Base-by-base conservation (phyloP, 2,888 invertebrate species). In the Cephus pygmeus region DNA sequence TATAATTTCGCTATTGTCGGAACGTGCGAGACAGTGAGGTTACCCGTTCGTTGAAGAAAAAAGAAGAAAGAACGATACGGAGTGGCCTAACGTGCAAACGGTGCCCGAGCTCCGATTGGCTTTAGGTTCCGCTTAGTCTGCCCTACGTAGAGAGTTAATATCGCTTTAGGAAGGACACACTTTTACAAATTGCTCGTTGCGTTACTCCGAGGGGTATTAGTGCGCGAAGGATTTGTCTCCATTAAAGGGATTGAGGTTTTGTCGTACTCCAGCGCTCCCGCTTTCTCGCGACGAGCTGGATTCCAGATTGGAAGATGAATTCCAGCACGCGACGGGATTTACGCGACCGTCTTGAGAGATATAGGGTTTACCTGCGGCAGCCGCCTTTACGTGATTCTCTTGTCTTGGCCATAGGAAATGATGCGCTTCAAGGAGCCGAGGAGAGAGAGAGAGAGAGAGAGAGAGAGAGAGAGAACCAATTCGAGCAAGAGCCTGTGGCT, bases 201-300 rank as follows among this genome's bases (percentile, higher is more conserved):
- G 80, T 77, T 23, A 23, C 23, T 56, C 31, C 23, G 71, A 71
- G 15, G 71, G 33, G 31, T 71, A 30, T 31, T 56, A 68, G 35
- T 81, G 86, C 86, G 87, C 85, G 84, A 85, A 83, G 89, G 88
- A 91, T 90, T 90, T 90, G 89, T 90, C 89, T 89, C 90, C 89
- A 90, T 90, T 91, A 90, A 90, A 90, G 89, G 89, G 90, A 90
- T 91, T 88, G 88, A 89, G 90, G 89, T 90, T 91, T 90, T 90
- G 89, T 90, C 90, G 87, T 86, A 86, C 86, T 89, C 85, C 85
- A 87, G 86, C 79, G 79, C 36, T 85, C 86, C 86, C 85, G 87
- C 87, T 88, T 86, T 87, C 86, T 81, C 81, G 40, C 74, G 79
- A 76, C 40, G 75, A 77, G 78, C 81, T 79, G 80, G 81, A 76